A percentile compares a stretch with the other conserved stretches of the same genome.
Evolutionary conservation across 1,140 invertebrate genomes (phyloP).

Genomic region (Pachyrhynchus sulphureomaculatus): DNA sequence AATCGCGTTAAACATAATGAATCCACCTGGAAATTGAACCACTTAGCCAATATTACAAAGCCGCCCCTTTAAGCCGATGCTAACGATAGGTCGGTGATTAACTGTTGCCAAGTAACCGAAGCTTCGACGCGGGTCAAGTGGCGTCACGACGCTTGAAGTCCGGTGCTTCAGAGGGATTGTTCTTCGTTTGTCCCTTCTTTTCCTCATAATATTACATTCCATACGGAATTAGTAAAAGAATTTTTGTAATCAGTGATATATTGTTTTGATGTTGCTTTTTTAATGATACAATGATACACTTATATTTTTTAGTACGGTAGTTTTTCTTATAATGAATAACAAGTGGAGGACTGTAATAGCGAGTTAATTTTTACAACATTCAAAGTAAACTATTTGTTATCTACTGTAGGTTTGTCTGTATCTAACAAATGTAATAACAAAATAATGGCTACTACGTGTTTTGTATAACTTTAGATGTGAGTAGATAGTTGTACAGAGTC

Average conservation of each 20-base stretch:
- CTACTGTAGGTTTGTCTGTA: too few species aligned
- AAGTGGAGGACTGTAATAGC: too few species aligned
- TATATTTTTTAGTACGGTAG: too few species aligned
- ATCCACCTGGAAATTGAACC: conserved; percentile 17
- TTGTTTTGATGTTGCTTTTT: neutral
- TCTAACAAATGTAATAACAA: too few species aligned
- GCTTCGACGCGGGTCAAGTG: conserved; percentile 21
- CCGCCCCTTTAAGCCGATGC: conserved; percentile 12
- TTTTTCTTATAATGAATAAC: too few species aligned
- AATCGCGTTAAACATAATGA: conserved; percentile 1
- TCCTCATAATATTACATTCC: conserved; percentile 14
- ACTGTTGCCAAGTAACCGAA: conserved; percentile 25
- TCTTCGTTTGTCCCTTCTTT: neutral
- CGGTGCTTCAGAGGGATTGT: conserved; percentile 9
- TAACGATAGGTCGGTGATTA: conserved; percentile 22
- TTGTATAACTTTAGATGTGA: too few species aligned
- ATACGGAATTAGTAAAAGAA: conserved; percentile 5
- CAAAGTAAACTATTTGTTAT: too few species aligned
- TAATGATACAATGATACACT: neutral
- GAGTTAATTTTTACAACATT: too few species aligned
- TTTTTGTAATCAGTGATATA: neutral
- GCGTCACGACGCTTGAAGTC: conserved; percentile 17
- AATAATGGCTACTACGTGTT: too few species aligned
- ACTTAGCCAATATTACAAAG: conserved; percentile 11
- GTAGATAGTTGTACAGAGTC: too few species aligned